phyloP scores from a whole-genome alignment of 53 echinoderm and acorn worm species.

The Echinometra lucunter region DNA sequence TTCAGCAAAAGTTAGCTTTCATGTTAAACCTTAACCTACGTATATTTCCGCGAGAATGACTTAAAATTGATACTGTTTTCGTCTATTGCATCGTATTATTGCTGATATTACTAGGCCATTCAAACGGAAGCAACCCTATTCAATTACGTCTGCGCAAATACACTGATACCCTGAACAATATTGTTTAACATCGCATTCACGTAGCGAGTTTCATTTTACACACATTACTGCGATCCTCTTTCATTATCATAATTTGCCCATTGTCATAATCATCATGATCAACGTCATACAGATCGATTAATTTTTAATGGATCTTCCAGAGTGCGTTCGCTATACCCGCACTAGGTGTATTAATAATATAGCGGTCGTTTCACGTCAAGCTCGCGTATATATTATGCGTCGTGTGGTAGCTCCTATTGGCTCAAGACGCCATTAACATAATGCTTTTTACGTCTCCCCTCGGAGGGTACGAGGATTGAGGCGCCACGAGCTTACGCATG shows the following conservation, averaged over 20 bases:
- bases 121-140: conserved; percentile 43
- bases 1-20: not conserved
- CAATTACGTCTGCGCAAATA: conserved; percentile 28
- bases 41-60: not conserved
- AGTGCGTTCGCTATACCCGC: not conserved
- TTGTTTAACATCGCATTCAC: conserved; percentile 31
- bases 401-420: conserved; percentile 16
- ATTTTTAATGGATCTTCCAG: conserved; percentile 30
- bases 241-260: conserved; percentile 58
- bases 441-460: conserved; percentile 54
- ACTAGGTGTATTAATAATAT: conserved; percentile 6
- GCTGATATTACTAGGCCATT: not conserved
- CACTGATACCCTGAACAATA: not conserved
- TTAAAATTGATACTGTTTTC: not conserved
- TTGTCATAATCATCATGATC: conserved; percentile 26
- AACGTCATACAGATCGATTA: conserved; percentile 62
- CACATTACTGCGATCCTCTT: not conserved
- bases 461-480: not conserved
- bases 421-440: conserved; percentile 40
- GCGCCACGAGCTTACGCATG: conserved; percentile 56
- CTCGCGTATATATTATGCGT: not conserved
- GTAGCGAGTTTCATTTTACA: conserved; percentile 11
- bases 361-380: conserved; percentile 41
- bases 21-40: not conserved
- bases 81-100: not conserved